Conservation (phyloP, 2,888 invertebrate species). For the Hololepta plana region DNA sequence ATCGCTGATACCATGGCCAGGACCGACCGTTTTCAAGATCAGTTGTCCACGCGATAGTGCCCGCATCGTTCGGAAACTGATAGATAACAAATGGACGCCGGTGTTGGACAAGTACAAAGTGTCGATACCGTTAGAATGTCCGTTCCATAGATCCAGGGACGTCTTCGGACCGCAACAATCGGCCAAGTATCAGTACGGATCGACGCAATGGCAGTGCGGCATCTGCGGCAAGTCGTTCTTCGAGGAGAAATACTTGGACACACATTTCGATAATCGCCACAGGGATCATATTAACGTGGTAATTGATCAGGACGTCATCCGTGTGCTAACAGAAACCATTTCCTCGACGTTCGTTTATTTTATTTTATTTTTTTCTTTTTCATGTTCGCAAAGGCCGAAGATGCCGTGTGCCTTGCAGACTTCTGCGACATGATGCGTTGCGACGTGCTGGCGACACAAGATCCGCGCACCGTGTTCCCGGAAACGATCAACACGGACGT, state of each 20-base stretch:
- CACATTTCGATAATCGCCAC: constrained; percentile 80
- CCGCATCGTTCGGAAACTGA: constrained; percentile 68
- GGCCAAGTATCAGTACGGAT: constrained; percentile 67
- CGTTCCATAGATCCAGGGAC: constrained; percentile 74
- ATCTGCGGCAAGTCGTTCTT: constrained; percentile 84
- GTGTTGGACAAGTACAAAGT: constrained; percentile 78
- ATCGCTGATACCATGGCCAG: constrained; percentile 75
- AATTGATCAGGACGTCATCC: neutral
- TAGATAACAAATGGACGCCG: constrained; percentile 83
- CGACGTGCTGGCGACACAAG: constrained; percentile 66
- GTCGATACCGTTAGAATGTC: constrained; percentile 72
- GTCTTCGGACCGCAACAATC: constrained; percentile 75
- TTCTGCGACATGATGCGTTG: constrained; percentile 94
- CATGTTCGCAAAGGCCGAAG: constrained; percentile 50
- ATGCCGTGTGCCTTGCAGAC: constrained; percentile 82
- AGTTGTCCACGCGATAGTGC: constrained; percentile 80
- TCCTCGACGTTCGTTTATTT: neutral
- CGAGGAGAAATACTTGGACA: constrained; percentile 71
- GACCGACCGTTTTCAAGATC: constrained; percentile 70
- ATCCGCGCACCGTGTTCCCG: constrained; percentile 44
- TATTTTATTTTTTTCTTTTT: constrained; percentile 1
- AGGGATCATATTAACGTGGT: constrained; percentile 71
- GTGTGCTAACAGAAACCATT: neutral
- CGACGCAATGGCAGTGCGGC: constrained; percentile 81
- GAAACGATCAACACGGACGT: constrained; percentile 56